Evolutionary conservation across 1,140 invertebrate genomes (phyloP).

Genomic region (Ceratosolen fusciceps): DNA sequence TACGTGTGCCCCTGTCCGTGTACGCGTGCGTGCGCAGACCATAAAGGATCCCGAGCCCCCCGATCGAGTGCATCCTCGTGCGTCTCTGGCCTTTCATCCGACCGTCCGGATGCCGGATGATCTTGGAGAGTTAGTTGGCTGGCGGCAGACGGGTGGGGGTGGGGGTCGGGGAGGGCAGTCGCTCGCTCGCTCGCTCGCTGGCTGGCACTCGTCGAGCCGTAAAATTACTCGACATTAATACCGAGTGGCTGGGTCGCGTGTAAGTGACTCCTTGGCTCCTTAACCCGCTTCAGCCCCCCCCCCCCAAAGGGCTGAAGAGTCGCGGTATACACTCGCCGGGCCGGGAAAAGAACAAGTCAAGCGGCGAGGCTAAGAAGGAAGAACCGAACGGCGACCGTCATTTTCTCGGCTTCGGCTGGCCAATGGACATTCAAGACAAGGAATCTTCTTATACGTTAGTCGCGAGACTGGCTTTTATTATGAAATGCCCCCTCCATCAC

Average conservation of each 20-base stretch:
- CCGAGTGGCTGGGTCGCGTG: background rate
- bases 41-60: background rate
- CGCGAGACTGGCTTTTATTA: conserved; percentile 21
- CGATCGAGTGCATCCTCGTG: conserved; percentile 17
- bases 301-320: background rate
- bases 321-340: background rate
- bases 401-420: background rate
- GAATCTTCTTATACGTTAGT: conserved; percentile 36
- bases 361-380: background rate
- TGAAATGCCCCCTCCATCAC: background rate
- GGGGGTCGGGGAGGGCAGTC: no score
- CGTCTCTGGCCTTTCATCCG: conserved; percentile 55
- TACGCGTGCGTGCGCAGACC: background rate
- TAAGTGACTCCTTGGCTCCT: background rate
- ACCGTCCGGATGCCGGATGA: conserved; percentile 23
- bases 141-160: no score
- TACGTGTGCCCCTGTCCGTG: no score
- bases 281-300: background rate
- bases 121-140: conserved; percentile 14
- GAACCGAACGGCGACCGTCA: background rate
- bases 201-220: conserved; percentile 50
- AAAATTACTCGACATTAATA: conserved; percentile 60
- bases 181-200: no score
- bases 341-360: background rate
- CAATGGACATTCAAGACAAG: conserved; percentile 12